These are phyloP conservation scores for Phragmatobia fuliginosa DNA, from an alignment of 2,888 invertebrate species.

Conservation along the genomic window DNA sequence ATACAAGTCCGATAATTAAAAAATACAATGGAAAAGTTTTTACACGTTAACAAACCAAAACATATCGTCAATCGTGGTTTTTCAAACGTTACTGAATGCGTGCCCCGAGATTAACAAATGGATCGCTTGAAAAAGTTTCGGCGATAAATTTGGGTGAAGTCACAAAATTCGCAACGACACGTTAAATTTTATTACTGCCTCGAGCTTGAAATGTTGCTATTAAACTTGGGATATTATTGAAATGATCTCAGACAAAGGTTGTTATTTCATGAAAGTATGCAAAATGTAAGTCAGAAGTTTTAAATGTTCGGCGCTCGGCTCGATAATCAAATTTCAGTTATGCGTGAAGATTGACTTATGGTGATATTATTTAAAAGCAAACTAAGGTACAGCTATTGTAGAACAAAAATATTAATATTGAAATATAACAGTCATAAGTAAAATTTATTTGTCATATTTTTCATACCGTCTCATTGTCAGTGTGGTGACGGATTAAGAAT, in stretches of 20 bases:
- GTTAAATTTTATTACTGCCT: conserved; percentile 81
- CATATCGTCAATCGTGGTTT: conserved; percentile 56
- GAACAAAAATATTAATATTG: background rate
- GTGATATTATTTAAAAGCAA: background rate
- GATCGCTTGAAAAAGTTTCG: conserved; percentile 75
- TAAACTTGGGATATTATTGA: conserved; percentile 82
- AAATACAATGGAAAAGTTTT: conserved; percentile 34
- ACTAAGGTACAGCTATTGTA: background rate
- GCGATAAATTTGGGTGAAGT: conserved; percentile 76
- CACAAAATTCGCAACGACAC: conserved; percentile 77
- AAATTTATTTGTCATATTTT: background rate
- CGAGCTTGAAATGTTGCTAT: conserved; percentile 69
- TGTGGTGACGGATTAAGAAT: no score
- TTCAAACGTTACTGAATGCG: conserved; percentile 59
- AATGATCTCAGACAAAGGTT: conserved; percentile 79
- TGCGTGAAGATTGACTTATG: conserved; percentile 35
- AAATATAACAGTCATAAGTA: background rate
- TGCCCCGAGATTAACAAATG: conserved; percentile 74
- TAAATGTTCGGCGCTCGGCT: conserved; percentile 50
- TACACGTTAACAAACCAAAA: conserved; percentile 38
- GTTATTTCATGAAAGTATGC: conserved; percentile 63
- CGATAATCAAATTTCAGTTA: conserved; percentile 39
- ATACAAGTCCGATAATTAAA: conserved; percentile 36
- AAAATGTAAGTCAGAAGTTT: conserved; percentile 62
- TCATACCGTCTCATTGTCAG: no score